phyloP scores from a whole-genome alignment of 2,888 invertebrate genomes.

The Poecilus cupreus region DNA sequence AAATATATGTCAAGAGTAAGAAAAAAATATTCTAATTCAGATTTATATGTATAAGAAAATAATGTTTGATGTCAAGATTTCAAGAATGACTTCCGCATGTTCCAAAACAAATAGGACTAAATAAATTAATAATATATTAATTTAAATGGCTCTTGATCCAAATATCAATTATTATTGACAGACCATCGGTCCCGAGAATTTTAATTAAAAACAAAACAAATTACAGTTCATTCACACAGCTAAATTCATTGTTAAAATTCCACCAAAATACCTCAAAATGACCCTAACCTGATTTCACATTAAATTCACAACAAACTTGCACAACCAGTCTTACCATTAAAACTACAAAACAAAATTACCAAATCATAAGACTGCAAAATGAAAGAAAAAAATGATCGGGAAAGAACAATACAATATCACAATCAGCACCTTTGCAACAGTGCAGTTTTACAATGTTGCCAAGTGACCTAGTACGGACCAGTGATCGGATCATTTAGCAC shows the following conservation, averaged over 20 bases:
- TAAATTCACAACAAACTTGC: neutral
- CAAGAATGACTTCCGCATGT: no score
- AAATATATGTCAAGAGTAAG: no score
- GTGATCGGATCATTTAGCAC: conserved; percentile 4
- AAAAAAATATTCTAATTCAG: no score
- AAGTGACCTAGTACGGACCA: neutral
- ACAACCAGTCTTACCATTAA: neutral
- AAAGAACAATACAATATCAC: neutral
- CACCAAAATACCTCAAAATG: neutral
- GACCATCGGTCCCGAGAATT: neutral
- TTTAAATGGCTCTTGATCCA: neutral
- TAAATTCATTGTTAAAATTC: conserved; percentile 22
- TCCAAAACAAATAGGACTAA: no score
- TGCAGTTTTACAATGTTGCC: neutral
- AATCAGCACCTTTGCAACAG: conserved; percentile 4
- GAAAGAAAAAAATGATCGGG: no score
- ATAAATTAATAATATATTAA: neutral
- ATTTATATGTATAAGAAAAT: no score
- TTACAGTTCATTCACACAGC: conserved; percentile 4
- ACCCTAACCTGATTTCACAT: conserved; percentile 16
- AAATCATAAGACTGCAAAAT: no score
- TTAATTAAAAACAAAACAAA: neutral
- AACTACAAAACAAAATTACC: no score
- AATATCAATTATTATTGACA: conserved; percentile 10
- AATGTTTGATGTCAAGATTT: no score